phyloP scores from a whole-genome alignment of 2,888 invertebrate species.

The Megastigmus dorsalis region DNA sequence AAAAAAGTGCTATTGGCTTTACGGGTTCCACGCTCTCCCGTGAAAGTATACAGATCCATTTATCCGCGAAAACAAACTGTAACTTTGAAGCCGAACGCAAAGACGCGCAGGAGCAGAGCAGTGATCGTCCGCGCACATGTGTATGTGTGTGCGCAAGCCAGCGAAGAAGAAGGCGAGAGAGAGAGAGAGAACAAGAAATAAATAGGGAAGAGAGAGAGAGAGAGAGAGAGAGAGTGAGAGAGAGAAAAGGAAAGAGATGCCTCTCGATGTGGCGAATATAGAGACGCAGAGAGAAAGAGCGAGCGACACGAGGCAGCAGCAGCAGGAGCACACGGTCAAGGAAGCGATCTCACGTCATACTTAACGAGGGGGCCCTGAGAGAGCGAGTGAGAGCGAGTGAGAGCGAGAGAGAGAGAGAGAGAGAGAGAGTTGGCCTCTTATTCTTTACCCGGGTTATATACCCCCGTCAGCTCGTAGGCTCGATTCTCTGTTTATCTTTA shows the following conservation, averaged over 20 bases:
- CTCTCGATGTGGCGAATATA: slow-evolving; percentile 44
- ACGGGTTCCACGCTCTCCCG: slow-evolving; percentile 19
- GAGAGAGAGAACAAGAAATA: slow-evolving; percentile 34
- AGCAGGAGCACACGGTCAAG: slow-evolving; percentile 59
- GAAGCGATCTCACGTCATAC: slow-evolving; percentile 73
- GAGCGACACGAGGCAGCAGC: slow-evolving; percentile 37
- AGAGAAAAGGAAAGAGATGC: not conserved
- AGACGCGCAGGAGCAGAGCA: not conserved
- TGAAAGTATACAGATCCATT: slow-evolving; percentile 45
- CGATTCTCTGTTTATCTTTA: slow-evolving; percentile 75
- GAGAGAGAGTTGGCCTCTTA: slow-evolving; percentile 45
- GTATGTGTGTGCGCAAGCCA: too few species aligned
- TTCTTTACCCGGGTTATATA: slow-evolving; percentile 57
- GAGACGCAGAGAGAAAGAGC: slow-evolving; percentile 34
- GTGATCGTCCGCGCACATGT: too few species aligned
- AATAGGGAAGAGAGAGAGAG: slow-evolving; percentile 27
- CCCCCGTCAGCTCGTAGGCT: slow-evolving; percentile 69
- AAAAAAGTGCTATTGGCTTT: slow-evolving; percentile 41
- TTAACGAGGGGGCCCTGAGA: slow-evolving; percentile 67
- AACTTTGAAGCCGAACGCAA: slow-evolving; percentile 33
- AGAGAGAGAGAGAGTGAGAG: not conserved
- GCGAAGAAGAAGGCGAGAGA: slow-evolving; percentile 19
- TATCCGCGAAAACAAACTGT: slow-evolving; percentile 53
- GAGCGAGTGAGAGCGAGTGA: slow-evolving; percentile 1
- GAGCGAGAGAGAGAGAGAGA: not conserved